Base-by-base conservation (phyloP, 2,113 vertebrate species). In the Galbula dea region DNA sequence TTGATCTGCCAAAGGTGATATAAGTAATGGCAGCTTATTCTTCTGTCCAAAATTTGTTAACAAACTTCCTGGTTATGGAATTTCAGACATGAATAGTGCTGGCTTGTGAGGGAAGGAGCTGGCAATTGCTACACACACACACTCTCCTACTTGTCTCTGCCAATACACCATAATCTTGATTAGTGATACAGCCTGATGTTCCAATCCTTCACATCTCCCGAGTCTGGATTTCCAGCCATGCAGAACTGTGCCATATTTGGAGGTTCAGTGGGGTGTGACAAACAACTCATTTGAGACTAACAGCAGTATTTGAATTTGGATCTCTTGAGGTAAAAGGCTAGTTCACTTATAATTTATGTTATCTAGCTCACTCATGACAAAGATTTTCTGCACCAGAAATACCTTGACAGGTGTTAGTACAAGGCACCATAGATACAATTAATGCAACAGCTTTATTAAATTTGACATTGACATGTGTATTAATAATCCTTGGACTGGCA, bases 401-500 rank as follows among this genome's bases (percentile, higher is more conserved):
- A 94, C 59, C 81, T 95, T 94, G 96, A 89, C 83, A 96, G 94
- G 87, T 96, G 84, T 88, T 93, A 89, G 45, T 51, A 92, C 65
- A 95, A 90, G 91, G 68, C 57, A 72, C 66, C 73, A 57, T 32
- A 78, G 83, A 91, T 94, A 71, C 79, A 93, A 82, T 96, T 96
- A 96, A 90, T 19, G 43, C 61, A 93, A 68, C n/a, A 92, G 46
- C 93, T 97, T 96, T 92, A 94, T 95, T 96, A 94, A 93, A 73
- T 51, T 79, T 95, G 95, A 96, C 75, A 80, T 62, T 97, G 91
- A 96, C 65, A 74, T 95, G 77, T 91, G 61, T 89, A 91, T 96
- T 97, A 97, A 95, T 96, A 96, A 97, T 94, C 68, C 80, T 94
- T 97, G 78, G 88, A 90, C 86, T 88, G 72, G 71, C 84, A 95